Evolutionary conservation across 2,888 invertebrate genomes (phyloP), one percentile per base, ranked within the genome.

Genomic region (Germaria angustata): DNA sequence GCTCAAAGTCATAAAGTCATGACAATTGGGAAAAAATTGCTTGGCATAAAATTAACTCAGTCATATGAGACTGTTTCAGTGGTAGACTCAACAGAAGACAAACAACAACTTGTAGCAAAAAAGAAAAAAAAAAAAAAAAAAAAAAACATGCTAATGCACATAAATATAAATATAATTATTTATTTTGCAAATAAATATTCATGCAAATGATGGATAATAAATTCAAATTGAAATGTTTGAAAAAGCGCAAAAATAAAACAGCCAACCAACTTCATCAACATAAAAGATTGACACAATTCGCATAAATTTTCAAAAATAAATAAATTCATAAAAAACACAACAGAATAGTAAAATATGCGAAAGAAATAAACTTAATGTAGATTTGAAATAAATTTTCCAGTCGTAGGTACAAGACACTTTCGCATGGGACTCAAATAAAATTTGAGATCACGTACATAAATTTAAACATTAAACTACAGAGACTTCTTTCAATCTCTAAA

Each of bases 241-340:
- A 36, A 34, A 55, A 17, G 34, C 2, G 8, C 0, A 34, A 13
- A 0, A 41, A 51, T 41, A 36, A 51, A 24, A 59, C 44, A 20
- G 53, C 44, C 17, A 49, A 49, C 34, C 41, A 55, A 65, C 66
- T 71, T 15, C 59, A 66, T 49, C 51, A 66, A 17, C 68, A 79
- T 24, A 71, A 76, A 59, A 71, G 51, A 59, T 65, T 84, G 84
- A 85, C 85, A 85, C 81, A 82, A 84, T 85, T 85, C 84, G 84
- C 84, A 85, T 85, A 85, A 84, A 85, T 84, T 84, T 85, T 53
- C 80, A 79, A 84, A 81, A 79, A 51, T 24, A 51, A 72, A 79
- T 72, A 59, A 59, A 66, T 79, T 72, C 66, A 8, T 24, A 68
- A 59, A 61, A 17, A 15, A 11, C 39, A 55, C 13, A 41, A 13